Evolutionary conservation across 1,140 invertebrate genomes (phyloP).

Genomic region (Cecropterus lyciades): DNA sequence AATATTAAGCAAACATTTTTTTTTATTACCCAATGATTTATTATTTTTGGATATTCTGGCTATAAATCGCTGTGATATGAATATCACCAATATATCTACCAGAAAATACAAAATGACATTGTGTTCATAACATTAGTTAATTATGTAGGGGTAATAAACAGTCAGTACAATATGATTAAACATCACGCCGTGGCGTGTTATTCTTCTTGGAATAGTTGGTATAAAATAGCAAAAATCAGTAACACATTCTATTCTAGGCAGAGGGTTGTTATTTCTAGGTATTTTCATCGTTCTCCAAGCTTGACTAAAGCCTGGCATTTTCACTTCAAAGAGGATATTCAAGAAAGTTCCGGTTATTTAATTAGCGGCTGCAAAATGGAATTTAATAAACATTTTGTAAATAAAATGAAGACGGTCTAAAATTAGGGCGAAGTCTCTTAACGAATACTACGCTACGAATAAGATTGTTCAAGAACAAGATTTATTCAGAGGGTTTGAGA

Average conservation of each 20-base stretch:
- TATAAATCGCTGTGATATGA: too few species aligned
- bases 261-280: background rate
- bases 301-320: constrained; percentile 5
- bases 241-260: background rate
- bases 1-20: too few species aligned
- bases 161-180: too few species aligned
- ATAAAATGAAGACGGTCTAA: constrained; percentile 44
- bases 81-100: too few species aligned
- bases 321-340: constrained; percentile 1
- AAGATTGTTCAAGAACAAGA: constrained; percentile 63
- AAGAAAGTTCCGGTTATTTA: constrained; percentile 34
- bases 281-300: background rate
- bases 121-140: too few species aligned
- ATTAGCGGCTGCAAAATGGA: constrained; percentile 44
- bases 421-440: constrained; percentile 44
- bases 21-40: too few species aligned
- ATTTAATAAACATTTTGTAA: constrained; percentile 47
- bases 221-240: constrained; percentile 8
- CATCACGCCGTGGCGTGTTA: too few species aligned
- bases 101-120: too few species aligned
- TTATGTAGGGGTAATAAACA: too few species aligned
- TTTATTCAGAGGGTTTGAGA: constrained; percentile 70
- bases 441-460: constrained; percentile 42
- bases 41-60: too few species aligned
- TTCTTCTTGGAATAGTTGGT: background rate